Percentiles rank a stretch among this genome's conserved stretches.
phyloP scores from a whole-genome alignment of 2,888 invertebrate species.

The Azorinus chamasolen region DNA sequence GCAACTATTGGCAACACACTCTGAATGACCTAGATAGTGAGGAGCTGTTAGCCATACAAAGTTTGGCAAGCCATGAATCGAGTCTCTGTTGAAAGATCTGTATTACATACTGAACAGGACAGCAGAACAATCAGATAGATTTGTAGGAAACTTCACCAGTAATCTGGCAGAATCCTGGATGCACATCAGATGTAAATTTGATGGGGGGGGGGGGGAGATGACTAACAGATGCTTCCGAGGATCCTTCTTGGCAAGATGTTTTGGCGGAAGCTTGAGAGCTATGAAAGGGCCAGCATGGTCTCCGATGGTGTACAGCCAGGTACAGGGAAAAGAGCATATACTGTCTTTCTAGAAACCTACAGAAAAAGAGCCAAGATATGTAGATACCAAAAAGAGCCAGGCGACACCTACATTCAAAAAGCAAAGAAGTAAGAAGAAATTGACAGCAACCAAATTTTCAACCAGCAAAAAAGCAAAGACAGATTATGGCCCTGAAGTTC shows the following conservation, averaged over 20 bases:
- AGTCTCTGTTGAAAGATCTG: conserved; percentile 33
- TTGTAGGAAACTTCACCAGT: conserved; percentile 53
- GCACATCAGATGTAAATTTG: conserved; percentile 48
- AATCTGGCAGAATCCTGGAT: conserved; percentile 58
- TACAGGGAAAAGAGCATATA: not conserved
- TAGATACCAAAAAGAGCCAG: conserved; percentile 6
- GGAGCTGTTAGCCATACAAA: not conserved
- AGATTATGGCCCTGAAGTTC: conserved; percentile 27
- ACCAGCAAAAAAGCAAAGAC: conserved; percentile 22
- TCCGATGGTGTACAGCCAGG: not conserved
- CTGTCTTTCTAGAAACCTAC: conserved; percentile 1
- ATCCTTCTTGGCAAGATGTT: conserved; percentile 47
- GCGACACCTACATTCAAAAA: conserved; percentile 5
- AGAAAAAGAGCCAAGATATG: no score
- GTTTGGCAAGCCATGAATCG: not conserved
- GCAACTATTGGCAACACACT: conserved; percentile 14
- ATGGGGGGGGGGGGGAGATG: conserved; percentile 58
- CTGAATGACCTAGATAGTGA: conserved; percentile 1
- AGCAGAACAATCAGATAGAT: conserved; percentile 37
- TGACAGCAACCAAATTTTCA: not conserved
- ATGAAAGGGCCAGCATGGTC: conserved; percentile 48
- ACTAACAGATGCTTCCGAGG: conserved; percentile 35
- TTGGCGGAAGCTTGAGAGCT: conserved; percentile 34
- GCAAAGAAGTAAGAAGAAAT: not conserved
- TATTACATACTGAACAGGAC: conserved; percentile 33